Conservation (phyloP, 2,797 vertebrate genomes). For the Dallia pectoralis region DNA sequence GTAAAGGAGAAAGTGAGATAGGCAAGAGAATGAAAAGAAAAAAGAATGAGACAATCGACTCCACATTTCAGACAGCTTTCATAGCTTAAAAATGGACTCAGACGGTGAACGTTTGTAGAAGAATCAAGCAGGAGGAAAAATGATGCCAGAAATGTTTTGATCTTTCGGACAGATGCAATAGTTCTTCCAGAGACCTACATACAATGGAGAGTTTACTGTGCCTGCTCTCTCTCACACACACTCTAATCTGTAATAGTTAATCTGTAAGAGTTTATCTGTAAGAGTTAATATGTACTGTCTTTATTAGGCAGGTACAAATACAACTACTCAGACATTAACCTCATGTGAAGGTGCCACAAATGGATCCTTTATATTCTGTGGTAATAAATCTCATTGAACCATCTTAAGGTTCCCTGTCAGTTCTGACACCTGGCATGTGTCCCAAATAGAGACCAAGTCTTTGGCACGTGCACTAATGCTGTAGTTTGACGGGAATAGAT, state of each 20-base stretch:
- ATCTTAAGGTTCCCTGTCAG: too few species aligned
- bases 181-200: conserved; percentile 40
- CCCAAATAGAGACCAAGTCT: too few species aligned
- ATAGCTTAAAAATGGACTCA: conserved; percentile 25
- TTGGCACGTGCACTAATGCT: too few species aligned
- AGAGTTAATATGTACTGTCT: conserved; percentile 42
- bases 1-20: background rate
- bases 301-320: background rate
- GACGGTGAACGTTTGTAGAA: conserved; percentile 36
- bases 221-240: background rate
- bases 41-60: background rate
- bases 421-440: too few species aligned
- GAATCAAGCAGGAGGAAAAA: conserved; percentile 32
- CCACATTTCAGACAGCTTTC: conserved; percentile 22
- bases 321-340: too few species aligned
- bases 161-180: conserved; percentile 57
- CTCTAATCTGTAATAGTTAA: too few species aligned
- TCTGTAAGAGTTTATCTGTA: too few species aligned
- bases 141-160: conserved; percentile 55
- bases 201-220: conserved; percentile 28
- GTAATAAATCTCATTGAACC: too few species aligned
- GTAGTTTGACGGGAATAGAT: too few species aligned
- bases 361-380: too few species aligned
- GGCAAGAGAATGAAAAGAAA: conserved; percentile 1
- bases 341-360: too few species aligned